A percentile compares a stretch with the other conserved stretches of the same genome.
Evolutionary conservation across 2,888 invertebrate genomes (phyloP).

Genomic region (Caenorhabditis doughertyi): DNA sequence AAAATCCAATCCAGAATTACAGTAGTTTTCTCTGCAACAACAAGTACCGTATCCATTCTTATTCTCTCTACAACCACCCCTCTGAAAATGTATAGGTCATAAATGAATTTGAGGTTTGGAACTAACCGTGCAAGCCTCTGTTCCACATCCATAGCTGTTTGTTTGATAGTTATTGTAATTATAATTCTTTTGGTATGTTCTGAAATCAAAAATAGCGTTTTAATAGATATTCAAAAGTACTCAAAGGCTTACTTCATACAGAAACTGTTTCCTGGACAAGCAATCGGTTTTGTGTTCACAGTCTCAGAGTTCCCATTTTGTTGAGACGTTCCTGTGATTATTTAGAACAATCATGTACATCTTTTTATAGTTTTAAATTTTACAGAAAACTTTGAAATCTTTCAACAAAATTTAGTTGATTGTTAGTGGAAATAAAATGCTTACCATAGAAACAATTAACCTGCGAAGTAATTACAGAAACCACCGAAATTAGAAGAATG

Average conservation of each 20-base stretch:
- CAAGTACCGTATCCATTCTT: constrained; percentile 17
- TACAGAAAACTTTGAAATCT: too few relatives aligned
- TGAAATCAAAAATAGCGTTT: background rate
- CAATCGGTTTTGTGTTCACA: too few relatives aligned
- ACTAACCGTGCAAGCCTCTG: background rate
- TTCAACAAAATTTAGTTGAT: too few relatives aligned
- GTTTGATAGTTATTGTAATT: background rate
- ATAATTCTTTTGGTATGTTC: constrained; percentile 10
- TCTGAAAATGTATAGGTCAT: background rate
- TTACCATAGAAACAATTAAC: background rate
- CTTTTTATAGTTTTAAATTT: too few relatives aligned
- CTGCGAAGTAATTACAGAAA: background rate
- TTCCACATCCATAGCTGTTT: constrained; percentile 18
- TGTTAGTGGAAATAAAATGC: too few relatives aligned
- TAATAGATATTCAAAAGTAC: too few relatives aligned
- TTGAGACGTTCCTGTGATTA: too few relatives aligned
- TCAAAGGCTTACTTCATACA: background rate
- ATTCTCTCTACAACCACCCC: background rate
- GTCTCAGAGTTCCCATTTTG: too few relatives aligned
- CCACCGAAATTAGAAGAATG: background rate
- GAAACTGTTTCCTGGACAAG: background rate
- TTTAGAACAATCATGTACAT: too few relatives aligned
- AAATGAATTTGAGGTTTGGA: background rate
- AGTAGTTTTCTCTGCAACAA: constrained; percentile 17
- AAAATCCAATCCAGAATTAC: constrained; percentile 25